Conservation (phyloP, 2,888 invertebrate species). For the Melolontha melolontha region DNA sequence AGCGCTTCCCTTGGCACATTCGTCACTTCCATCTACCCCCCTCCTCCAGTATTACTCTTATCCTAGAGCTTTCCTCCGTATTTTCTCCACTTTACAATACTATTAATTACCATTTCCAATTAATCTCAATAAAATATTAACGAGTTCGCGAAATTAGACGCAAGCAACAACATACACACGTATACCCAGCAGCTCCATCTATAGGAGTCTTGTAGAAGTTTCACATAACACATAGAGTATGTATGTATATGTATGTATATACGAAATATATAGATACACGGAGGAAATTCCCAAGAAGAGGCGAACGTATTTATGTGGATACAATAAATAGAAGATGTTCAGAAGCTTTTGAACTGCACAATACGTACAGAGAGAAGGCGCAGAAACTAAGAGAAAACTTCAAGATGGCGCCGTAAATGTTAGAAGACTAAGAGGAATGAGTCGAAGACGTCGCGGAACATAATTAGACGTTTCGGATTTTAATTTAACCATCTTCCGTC, state of each 20-base stretch:
- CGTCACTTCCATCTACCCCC: not conserved
- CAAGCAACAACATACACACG: not conserved
- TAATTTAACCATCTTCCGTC: constrained; percentile 57
- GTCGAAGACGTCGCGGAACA: constrained; percentile 21
- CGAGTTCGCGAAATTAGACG: constrained; percentile 13
- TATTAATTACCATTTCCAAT: constrained; percentile 38
- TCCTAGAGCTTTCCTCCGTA: too few species aligned
- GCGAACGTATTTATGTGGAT: too few species aligned
- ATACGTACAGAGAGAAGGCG: not conserved
- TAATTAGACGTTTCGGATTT: constrained; percentile 62
- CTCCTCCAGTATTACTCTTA: not conserved
- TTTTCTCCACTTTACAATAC: constrained; percentile 6
- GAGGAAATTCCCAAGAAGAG: too few species aligned
- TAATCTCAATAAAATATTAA: constrained; percentile 41
- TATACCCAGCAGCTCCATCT: not conserved
- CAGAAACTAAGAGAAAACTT: constrained; percentile 54
- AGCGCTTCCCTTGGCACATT: not conserved
- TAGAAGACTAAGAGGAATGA: too few species aligned
- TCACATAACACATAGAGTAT: too few species aligned
- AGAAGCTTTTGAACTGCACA: too few species aligned
- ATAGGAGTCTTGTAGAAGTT: too few species aligned
- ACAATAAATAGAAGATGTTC: too few species aligned
- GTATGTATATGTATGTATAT: too few species aligned
- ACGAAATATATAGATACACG: too few species aligned
- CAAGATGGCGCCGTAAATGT: constrained; percentile 58